Percentiles rank a stretch among this genome's conserved stretches.
Conservation (phyloP, 2,888 invertebrate species). For the Spilarctia lutea region DNA sequence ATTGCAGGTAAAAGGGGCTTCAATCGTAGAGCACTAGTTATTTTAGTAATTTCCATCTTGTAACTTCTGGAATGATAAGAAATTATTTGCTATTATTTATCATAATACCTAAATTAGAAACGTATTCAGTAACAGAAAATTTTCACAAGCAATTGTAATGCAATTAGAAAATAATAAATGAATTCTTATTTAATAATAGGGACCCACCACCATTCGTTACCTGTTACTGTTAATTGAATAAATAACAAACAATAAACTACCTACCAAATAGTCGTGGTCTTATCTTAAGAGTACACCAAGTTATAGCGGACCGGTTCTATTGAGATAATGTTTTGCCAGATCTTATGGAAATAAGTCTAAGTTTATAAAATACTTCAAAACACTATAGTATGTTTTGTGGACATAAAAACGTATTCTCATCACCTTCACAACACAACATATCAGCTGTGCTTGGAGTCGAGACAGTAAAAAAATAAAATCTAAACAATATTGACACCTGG, state of each 20-base stretch:
- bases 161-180: not conserved
- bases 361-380: not conserved
- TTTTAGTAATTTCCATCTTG: constrained; percentile 9
- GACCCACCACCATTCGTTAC: not conserved
- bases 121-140: not conserved
- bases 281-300: not conserved
- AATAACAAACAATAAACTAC: not conserved
- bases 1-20: constrained; percentile 1
- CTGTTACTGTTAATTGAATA: not conserved
- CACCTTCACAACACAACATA: not conserved
- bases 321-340: not conserved
- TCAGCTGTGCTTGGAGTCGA: too few species aligned
- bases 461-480: too few species aligned
- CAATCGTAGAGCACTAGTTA: not conserved
- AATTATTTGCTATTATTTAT: not conserved
- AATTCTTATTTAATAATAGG: not conserved
- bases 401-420: not conserved
- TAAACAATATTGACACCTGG: too few species aligned
- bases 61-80: not conserved
- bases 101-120: not conserved
- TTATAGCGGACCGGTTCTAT: not conserved
- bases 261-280: not conserved
- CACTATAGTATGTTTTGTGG: not conserved
- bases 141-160: not conserved
- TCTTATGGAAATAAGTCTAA: not conserved